These are phyloP conservation scores for Bombylius major DNA, from an alignment of 2,888 invertebrate genomes.

Conservation along the genomic window DNA sequence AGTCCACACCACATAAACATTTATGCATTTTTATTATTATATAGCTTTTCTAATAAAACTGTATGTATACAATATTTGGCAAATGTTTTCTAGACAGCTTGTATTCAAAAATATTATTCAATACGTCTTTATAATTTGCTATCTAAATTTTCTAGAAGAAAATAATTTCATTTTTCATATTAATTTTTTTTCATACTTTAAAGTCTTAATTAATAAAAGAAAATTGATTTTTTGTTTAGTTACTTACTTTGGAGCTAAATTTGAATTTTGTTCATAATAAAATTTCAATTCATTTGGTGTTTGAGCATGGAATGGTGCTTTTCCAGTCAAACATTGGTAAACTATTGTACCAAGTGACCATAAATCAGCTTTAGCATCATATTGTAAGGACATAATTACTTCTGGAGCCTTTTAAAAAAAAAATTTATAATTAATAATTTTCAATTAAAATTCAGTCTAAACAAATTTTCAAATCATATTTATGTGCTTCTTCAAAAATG, in stretches of 20 bases:
- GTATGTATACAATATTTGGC: too few species aligned
- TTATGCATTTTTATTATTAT: too few species aligned
- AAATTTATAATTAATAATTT: not conserved
- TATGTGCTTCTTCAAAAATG: too few species aligned
- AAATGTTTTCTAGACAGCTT: too few species aligned
- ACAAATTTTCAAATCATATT: not conserved
- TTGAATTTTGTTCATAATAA: conserved; percentile 91
- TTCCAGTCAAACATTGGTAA: conserved; percentile 95
- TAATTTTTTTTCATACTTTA: too few species aligned
- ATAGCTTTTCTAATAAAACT: too few species aligned
- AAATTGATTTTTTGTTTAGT: too few species aligned
- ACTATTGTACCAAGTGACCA: conserved; percentile 99
- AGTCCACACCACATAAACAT: too few species aligned
- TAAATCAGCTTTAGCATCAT: conserved; percentile 97
- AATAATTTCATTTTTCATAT: too few species aligned
- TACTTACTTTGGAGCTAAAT: conserved; percentile 70
- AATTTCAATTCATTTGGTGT: conserved; percentile 95
- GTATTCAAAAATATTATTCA: too few species aligned
- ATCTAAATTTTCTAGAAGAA: too few species aligned
- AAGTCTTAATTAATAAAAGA: not conserved
- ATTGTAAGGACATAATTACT: conserved; percentile 97
- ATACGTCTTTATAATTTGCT: too few species aligned
- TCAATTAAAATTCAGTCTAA: not conserved
- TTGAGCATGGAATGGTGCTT: conserved; percentile 96
- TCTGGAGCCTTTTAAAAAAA: conserved; percentile 63